phyloP scores from a whole-genome alignment of 2,113 vertebrate genomes.

The Sphyrna mokarran region DNA sequence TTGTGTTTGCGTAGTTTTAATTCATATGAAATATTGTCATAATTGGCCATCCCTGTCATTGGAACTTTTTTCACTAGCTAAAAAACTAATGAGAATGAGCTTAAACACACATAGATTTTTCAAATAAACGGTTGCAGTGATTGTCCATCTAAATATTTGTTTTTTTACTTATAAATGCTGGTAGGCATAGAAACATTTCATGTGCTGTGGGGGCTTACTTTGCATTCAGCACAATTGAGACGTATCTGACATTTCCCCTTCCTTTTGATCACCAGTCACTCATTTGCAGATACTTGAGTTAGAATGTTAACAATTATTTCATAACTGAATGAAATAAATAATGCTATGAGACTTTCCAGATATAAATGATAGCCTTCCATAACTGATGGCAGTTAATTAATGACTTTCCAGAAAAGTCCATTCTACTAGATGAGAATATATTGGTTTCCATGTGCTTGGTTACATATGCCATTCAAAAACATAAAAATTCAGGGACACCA shows the following conservation, averaged over 20 bases:
- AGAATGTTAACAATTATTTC: constrained; percentile 2
- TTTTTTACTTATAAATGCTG: background rate
- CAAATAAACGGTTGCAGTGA: background rate
- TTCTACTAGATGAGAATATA: background rate
- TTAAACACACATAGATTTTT: background rate
- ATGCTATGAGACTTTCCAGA: background rate
- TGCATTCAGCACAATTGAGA: background rate
- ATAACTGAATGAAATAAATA: background rate
- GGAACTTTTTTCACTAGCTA: background rate
- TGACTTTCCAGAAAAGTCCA: background rate
- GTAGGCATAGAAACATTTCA: background rate
- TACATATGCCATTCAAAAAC: background rate
- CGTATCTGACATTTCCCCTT: background rate
- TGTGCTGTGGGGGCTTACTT: background rate
- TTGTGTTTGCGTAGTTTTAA: background rate
- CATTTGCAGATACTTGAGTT: background rate
- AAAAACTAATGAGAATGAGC: background rate
- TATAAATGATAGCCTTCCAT: background rate
- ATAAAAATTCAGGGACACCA: background rate
- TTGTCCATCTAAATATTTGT: background rate
- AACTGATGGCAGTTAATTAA: no score
- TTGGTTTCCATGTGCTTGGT: background rate
- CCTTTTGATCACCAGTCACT: background rate
- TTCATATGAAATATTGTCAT: background rate
- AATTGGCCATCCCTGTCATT: background rate